These are phyloP conservation scores for Spinibarbus caldwelli DNA, from an alignment of 2,797 vertebrate species.

Conservation along the genomic window DNA sequence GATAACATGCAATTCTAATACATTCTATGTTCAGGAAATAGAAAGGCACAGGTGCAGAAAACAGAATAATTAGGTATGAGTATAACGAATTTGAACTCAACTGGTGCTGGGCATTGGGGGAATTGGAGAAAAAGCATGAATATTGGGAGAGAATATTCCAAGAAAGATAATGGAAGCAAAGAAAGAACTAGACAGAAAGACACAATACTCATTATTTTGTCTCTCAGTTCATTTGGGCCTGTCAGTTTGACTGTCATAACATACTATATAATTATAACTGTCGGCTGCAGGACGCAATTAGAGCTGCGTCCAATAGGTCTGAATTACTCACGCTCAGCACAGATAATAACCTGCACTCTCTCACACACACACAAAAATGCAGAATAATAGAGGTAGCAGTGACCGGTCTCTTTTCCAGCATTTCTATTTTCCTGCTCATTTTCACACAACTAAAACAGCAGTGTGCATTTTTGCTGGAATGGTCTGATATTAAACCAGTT, in stretches of 20 bases:
- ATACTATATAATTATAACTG: slow-evolving; percentile 41
- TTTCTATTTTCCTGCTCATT: background rate
- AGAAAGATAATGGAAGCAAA: slow-evolving; percentile 8
- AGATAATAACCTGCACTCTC: background rate
- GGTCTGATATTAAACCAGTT: background rate
- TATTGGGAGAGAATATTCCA: background rate
- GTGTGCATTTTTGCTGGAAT: background rate
- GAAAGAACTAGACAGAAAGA: background rate
- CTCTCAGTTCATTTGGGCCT: slow-evolving; percentile 33
- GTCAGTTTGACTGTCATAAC: slow-evolving; percentile 37
- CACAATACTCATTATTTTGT: slow-evolving; percentile 33
- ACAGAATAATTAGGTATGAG: background rate
- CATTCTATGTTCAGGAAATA: background rate
- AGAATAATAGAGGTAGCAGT: background rate
- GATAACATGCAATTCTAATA: background rate
- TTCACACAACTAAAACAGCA: background rate
- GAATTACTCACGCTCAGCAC: slow-evolving; percentile 18
- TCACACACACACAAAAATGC: background rate
- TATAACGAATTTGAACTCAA: background rate
- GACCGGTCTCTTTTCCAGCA: background rate
- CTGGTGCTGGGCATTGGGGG: background rate
- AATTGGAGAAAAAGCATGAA: background rate
- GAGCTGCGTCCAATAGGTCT: slow-evolving; percentile 3
- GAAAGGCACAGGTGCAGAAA: background rate
- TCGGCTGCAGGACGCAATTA: slow-evolving; percentile 36